phyloP scores from a whole-genome alignment of 2,888 invertebrate species.

The Cephalotes varians region DNA sequence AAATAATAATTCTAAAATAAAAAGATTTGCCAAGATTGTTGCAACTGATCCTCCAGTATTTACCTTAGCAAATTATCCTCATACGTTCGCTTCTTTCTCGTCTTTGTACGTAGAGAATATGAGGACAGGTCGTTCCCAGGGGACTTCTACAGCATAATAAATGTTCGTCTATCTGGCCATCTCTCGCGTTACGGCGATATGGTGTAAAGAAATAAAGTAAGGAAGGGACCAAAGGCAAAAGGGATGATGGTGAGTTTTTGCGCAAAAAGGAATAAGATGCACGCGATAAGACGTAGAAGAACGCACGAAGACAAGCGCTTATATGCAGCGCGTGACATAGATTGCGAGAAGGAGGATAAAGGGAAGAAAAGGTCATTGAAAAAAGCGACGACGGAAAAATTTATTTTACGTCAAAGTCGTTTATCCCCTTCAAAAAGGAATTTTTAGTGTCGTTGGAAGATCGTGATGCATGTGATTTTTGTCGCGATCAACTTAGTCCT shows the following conservation, averaged over 20 bases:
- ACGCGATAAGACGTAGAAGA: slow-evolving; percentile 26
- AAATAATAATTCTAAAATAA: neutral
- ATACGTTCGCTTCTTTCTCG: slow-evolving; percentile 19
- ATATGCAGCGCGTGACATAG: slow-evolving; percentile 47
- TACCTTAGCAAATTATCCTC: slow-evolving; percentile 10
- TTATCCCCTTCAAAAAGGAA: slow-evolving; percentile 19
- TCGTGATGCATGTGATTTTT: slow-evolving; percentile 16
- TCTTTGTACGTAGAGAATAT: slow-evolving; percentile 60
- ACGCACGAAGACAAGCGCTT: slow-evolving; percentile 37
- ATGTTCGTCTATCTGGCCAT: slow-evolving; percentile 66
- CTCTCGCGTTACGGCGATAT: slow-evolving; percentile 58
- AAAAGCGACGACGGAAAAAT: slow-evolving; percentile 19
- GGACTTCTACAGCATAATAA: slow-evolving; percentile 66
- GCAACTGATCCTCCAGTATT: slow-evolving; percentile 7
- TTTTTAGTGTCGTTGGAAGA: slow-evolving; percentile 4
- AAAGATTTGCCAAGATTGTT: neutral
- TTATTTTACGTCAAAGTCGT: slow-evolving; percentile 44
- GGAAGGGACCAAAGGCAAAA: slow-evolving; percentile 19
- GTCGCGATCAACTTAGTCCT: neutral
- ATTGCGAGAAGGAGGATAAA: slow-evolving; percentile 37
- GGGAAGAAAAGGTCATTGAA: slow-evolving; percentile 42
- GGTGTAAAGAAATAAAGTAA: slow-evolving; percentile 42
- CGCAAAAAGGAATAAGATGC: slow-evolving; percentile 43
- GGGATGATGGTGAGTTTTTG: slow-evolving; percentile 6
- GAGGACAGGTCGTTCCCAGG: slow-evolving; percentile 36